A percentile compares a stretch with the other conserved stretches of the same genome.
phyloP scores from a whole-genome alignment of 2,797 vertebrate species.

The Acrossocheilus fasciatus region DNA sequence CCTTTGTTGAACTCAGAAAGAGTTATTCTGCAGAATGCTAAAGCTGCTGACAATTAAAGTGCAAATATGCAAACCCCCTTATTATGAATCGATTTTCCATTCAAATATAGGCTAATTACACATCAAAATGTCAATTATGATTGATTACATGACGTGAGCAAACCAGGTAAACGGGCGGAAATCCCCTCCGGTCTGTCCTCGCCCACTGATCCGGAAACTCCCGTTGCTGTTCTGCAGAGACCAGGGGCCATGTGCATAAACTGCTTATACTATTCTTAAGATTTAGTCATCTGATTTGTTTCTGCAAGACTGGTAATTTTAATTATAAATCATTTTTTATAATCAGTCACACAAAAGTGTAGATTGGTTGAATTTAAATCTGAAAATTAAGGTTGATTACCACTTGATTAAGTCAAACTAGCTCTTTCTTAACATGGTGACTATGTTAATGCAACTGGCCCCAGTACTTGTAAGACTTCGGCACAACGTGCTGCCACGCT shows the following conservation, averaged over 20 bases:
- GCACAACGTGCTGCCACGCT: background rate
- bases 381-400: background rate
- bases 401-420: background rate
- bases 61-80: background rate
- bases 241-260: background rate
- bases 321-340: background rate
- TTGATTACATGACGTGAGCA: background rate
- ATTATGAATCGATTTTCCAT: background rate
- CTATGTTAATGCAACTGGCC: background rate
- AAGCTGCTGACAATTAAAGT: background rate
- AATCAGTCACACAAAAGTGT: background rate
- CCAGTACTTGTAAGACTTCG: background rate
- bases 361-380: background rate
- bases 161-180: background rate
- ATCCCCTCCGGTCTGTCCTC: background rate
- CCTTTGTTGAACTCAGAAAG: background rate
- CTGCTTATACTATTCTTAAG: background rate
- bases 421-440: background rate
- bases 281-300: background rate
- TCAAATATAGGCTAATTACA: too few relatives aligned
- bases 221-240: background rate
- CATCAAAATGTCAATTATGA: background rate
- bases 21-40: slow-evolving; percentile 2
- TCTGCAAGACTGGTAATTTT: background rate
- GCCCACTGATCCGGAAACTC: background rate